Base-by-base conservation (phyloP, 2,113 vertebrate genomes). In the Pollimyrus isidori region DNA sequence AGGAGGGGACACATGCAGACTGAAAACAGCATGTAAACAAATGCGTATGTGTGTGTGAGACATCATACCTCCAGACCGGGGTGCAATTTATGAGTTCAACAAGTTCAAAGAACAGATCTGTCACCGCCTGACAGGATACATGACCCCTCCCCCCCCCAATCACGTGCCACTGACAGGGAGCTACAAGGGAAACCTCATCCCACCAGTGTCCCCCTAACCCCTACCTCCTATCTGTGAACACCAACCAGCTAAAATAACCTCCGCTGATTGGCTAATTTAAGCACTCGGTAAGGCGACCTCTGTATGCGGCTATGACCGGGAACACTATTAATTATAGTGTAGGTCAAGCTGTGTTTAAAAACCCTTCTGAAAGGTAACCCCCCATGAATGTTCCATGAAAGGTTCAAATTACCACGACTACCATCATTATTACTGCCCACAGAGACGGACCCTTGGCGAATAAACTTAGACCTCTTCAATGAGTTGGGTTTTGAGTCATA, bases 61-160 rank as follows among this genome's bases (percentile, higher is more conserved):
- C 73, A 80, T 76, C 35, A 42, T 7, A 89, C 89, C 90, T 89
- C 88, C 83, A 50, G 26, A 3, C n/a, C 50, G 50, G 87, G 88
- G 86, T 58, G 45, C 88, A 53, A 89, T 90, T 89, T 80, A 53
- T 35, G 83, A 73, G 90, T 85, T 48, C 80, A 87, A 82, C 17
- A 49, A 88, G 91, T 88, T 90, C 90, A 89, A 30, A 87, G 89
- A n/a, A 89, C 85, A 91, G 87, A 90, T 87, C 13, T 45, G 49
- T 88, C 82, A 69, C 86, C 13, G 86, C 45, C 86, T 39, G 69
- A 17, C 69, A 76, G 69, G 69, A 15, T 76, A 76, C 69, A 15
- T 39, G 7, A 19, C 30, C 69, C n/a, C 26, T 9, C n/a, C 49
- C 49, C 11, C 49, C 69, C 88, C 73, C 30, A 39, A 42, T 46